Percentiles rank a stretch among this genome's conserved stretches.
These are phyloP conservation scores for Pseudorectes ferrugineus DNA, from an alignment of 2,113 vertebrate genomes.

Conservation along the genomic window DNA sequence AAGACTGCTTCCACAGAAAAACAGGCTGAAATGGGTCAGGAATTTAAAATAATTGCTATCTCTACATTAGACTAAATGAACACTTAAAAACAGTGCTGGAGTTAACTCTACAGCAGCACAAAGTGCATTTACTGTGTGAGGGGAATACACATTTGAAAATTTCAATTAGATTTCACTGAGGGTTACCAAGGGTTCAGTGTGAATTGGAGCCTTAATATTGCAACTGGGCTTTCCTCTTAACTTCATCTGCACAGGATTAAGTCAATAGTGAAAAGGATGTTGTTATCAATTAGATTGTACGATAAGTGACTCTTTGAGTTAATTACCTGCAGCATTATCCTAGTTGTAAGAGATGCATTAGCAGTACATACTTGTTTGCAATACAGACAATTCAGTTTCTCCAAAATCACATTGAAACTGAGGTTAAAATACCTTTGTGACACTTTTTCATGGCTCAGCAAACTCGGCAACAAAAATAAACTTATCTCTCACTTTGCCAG, in stretches of 20 bases:
- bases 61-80: not conserved
- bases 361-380: not conserved
- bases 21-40: not conserved
- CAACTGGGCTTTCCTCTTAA: not conserved
- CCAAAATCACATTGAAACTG: not conserved
- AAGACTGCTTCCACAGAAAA: not conserved
- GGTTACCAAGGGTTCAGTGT: not conserved
- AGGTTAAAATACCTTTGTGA: not conserved
- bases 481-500: not conserved
- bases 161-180: not conserved
- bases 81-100: not conserved
- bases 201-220: not conserved
- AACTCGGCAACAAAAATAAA: not conserved
- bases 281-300: not conserved
- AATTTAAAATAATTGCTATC: not conserved
- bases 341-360: not conserved
- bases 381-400: not conserved
- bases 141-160: not conserved
- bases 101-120: not conserved
- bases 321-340: not conserved
- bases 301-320: not conserved
- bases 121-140: not conserved
- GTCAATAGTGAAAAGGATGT: not conserved
- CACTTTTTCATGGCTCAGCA: not conserved
- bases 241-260: not conserved